Evolutionary conservation across 2,888 invertebrate genomes (phyloP).

Genomic region (Epiblema foenella): DNA sequence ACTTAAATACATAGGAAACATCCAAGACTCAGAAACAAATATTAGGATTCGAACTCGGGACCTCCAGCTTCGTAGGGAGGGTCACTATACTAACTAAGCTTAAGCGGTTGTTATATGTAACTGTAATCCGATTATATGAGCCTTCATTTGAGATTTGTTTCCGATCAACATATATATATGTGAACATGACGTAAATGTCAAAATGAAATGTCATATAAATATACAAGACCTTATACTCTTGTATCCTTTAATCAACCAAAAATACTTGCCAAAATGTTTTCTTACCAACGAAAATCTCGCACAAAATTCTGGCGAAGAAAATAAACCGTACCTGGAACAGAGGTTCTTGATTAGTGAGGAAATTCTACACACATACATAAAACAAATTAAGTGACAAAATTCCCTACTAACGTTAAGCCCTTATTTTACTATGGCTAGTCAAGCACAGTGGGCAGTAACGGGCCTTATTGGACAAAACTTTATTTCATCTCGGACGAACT

Average conservation of each 20-base stretch:
- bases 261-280: background rate
- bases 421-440: background rate
- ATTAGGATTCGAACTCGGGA: too few relatives aligned
- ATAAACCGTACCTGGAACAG: slow-evolving; percentile 37
- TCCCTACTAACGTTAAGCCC: background rate
- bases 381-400: slow-evolving; percentile 13
- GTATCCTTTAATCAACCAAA: background rate
- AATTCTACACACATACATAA: background rate
- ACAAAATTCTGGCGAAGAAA: background rate
- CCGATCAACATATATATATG: background rate
- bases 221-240: background rate
- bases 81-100: too few relatives aligned
- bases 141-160: too few relatives aligned
- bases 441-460: background rate
- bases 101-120: too few relatives aligned
- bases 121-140: too few relatives aligned
- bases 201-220: background rate
- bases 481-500: slow-evolving; percentile 17
- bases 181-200: background rate
- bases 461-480: slow-evolving; percentile 24
- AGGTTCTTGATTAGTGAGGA: slow-evolving; percentile 20
- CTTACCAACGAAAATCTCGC: slow-evolving; percentile 17
- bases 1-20: too few relatives aligned
- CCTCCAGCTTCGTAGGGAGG: too few relatives aligned
- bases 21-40: too few relatives aligned